Evolutionary conservation across 2,797 vertebrate genomes (phyloP), one percentile per base, ranked within the genome.

Genomic region (Gadopsis bispinosus): DNA sequence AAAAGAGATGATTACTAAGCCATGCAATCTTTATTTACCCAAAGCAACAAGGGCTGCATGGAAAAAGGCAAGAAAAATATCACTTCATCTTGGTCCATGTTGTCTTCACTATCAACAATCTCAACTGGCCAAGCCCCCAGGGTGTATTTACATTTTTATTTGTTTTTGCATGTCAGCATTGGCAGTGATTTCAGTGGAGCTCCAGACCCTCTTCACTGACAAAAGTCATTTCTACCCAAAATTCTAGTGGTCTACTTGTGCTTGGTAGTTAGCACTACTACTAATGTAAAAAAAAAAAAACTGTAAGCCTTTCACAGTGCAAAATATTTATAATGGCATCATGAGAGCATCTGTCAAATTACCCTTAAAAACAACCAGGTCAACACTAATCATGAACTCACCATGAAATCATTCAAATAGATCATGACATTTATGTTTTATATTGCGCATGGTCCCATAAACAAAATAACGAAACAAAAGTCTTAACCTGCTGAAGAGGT

Each of bases 401-500:
- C 10, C 20, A 29, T 35, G 2, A 45, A 68, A 50, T 43, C 2
- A 35, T 12, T 55, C 5, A 75, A 20, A 66, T 13, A 29, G 7
- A 64, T 13, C 0, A 55, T 1, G 20, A 55, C n/a, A 55, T 48
- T 58, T 20, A 19, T 39, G 29, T 43, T 43, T 71, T 5, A 58
- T n/a, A 16, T 3, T 53, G 2, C 7, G 16, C 3, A 12, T 0
- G 20, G 16, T 7, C 11, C 4, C 9, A 12, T 51, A 6, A 39
- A 62, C 4, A 14, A n/a, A 10, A 12, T 14, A 20, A 53, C 7
- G 68, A 29, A 62, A 35, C 19, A 29, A 35, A 31, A 6, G 2
- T 29, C 7, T 33, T 87, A 93, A 99, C 98, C 98, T 97, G 95
- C 93, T 95, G 54, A 99, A 91, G n/a, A 99, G 96, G 51, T 96